A percentile compares a stretch with the other conserved stretches of the same genome.
These are phyloP conservation scores for Neosilurus mollespiculum DNA, from an alignment of 2,797 vertebrate species.

Conservation along the genomic window DNA sequence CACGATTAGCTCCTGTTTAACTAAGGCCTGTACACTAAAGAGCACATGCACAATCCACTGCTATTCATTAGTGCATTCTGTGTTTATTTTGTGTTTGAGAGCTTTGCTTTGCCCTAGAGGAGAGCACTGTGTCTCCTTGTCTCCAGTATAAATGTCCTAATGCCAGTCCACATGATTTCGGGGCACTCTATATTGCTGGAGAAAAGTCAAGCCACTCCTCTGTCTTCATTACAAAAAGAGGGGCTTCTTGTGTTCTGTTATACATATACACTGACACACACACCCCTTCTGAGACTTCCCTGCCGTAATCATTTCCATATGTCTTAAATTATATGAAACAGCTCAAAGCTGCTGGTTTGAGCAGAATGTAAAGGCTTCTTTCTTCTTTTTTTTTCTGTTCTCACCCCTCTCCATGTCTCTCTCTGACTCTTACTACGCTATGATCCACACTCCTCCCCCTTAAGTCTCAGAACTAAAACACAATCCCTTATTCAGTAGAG, in stretches of 20 bases:
- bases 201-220: conserved; percentile 53
- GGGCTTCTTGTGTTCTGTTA: conserved; percentile 69
- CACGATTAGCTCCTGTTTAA: conserved; percentile 26
- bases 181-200: conserved; percentile 58
- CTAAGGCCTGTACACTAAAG: conserved; percentile 3
- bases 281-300: conserved; percentile 51
- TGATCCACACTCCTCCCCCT: conserved; percentile 40
- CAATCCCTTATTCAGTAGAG: conserved; percentile 57
- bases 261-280: conserved; percentile 50
- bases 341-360: conserved; percentile 77
- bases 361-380: conserved; percentile 61
- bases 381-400: conserved; percentile 50
- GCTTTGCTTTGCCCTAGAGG: conserved; percentile 34
- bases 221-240: conserved; percentile 73
- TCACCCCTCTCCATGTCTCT: conserved; percentile 72
- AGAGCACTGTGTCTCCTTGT: conserved; percentile 24
- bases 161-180: conserved; percentile 62
- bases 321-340: conserved; percentile 80
- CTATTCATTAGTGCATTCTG: conserved; percentile 31
- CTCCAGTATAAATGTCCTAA: conserved; percentile 52
- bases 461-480: conserved; percentile 51
- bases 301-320: conserved; percentile 77
- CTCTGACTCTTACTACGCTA: conserved; percentile 62
- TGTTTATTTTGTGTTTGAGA: conserved; percentile 40
- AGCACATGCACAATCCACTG: conserved; percentile 30